A percentile compares a stretch with the other conserved stretches of the same genome.
These are phyloP conservation scores for Rhizoglyphus robini DNA, from an alignment of 1,140 invertebrate species.

Conservation along the genomic window DNA sequence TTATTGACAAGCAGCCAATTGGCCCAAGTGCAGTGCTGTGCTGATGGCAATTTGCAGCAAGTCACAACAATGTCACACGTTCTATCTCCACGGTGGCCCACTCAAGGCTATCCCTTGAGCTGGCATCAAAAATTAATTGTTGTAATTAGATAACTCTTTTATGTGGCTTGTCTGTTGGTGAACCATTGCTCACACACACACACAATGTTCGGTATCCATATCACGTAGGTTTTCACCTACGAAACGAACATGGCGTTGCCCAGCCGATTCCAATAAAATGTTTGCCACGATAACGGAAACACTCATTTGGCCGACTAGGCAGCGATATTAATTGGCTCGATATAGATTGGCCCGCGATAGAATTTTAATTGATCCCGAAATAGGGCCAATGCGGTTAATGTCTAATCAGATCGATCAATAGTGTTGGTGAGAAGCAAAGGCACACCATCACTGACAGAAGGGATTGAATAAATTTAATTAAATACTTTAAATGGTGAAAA, in stretches of 20 bases:
- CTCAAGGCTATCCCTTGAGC: neutral
- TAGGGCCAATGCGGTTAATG: too few species aligned
- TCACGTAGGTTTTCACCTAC: neutral
- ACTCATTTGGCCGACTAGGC: neutral
- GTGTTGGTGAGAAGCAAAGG: too few species aligned
- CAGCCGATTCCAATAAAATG: neutral
- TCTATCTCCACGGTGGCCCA: too few species aligned
- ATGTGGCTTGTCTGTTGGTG: neutral
- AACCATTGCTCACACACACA: neutral
- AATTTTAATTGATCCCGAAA: conserved; percentile 14
- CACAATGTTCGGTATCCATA: neutral
- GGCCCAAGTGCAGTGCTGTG: too few species aligned
- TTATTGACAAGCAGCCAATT: too few species aligned
- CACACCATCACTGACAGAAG: too few species aligned
- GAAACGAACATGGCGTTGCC: too few species aligned
- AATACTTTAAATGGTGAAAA: too few species aligned
- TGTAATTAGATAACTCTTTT: conserved; percentile 15
- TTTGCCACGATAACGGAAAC: neutral
- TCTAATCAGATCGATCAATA: too few species aligned
- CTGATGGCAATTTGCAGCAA: too few species aligned
- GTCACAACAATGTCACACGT: too few species aligned
- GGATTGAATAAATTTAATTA: too few species aligned
- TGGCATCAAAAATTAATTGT: neutral
- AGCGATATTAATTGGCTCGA: conserved; percentile 4
- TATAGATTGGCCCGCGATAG: neutral